These are phyloP conservation scores for Archaeoteleia sp. DNA, from an alignment of 2,888 invertebrate genomes.

Conservation along the genomic window DNA sequence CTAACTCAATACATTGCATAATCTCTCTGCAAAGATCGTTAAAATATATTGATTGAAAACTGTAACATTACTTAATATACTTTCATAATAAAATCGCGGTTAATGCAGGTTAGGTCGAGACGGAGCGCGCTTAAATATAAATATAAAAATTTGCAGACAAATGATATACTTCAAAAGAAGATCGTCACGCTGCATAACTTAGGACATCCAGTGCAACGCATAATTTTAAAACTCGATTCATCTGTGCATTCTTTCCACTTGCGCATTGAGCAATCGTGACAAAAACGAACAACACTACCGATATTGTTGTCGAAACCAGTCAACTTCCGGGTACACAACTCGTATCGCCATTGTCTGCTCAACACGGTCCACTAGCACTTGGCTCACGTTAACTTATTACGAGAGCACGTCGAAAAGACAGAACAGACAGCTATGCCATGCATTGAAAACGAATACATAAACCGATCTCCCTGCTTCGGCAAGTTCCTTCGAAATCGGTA, in stretches of 20 bases:
- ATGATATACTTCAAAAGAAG: too few species aligned
- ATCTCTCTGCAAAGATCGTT: too few species aligned
- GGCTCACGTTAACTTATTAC: constrained; percentile 33
- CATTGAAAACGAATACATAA: constrained; percentile 22
- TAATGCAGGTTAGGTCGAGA: too few species aligned
- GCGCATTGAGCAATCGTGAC: constrained; percentile 18
- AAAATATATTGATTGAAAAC: too few species aligned
- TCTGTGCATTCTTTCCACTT: neutral
- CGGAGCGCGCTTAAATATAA: too few species aligned
- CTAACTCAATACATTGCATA: too few species aligned
- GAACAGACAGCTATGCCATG: constrained; percentile 9
- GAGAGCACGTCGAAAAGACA: constrained; percentile 15
- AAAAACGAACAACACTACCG: constrained; percentile 12
- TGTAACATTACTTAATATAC: too few species aligned
- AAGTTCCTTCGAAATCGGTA: constrained; percentile 7
- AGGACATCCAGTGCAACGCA: too few species aligned
- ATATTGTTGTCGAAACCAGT: constrained; percentile 11
- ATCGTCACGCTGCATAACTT: too few species aligned
- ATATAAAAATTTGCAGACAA: too few species aligned
- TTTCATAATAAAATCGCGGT: too few species aligned
- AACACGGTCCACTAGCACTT: constrained; percentile 30
- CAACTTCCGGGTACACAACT: constrained; percentile 22
- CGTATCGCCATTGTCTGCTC: constrained; percentile 25
- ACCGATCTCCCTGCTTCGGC: constrained; percentile 15
- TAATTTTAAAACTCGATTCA: too few species aligned